A percentile compares a stretch with the other conserved stretches of the same genome.
These are phyloP conservation scores for Botia almorhae DNA, from an alignment of 2,797 vertebrate genomes.

Conservation along the genomic window DNA sequence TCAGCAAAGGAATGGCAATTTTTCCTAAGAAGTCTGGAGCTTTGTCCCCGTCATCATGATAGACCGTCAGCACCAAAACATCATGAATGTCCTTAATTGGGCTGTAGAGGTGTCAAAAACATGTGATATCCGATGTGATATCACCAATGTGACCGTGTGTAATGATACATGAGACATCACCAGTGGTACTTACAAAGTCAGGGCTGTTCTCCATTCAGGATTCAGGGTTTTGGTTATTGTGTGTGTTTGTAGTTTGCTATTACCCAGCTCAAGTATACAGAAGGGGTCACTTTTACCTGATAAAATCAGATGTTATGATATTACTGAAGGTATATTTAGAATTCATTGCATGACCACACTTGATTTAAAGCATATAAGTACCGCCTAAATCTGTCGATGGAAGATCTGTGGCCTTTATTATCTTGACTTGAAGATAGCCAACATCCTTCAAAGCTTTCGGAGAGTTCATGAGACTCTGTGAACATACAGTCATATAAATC, in stretches of 20 bases:
- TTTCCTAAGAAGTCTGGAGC: conserved; percentile 90
- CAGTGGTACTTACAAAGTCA: conserved; percentile 88
- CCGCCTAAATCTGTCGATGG: conserved; percentile 91
- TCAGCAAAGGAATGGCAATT: conserved; percentile 90
- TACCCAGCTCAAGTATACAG: conserved; percentile 90
- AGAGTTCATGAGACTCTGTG: conserved; percentile 84
- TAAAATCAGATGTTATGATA: neutral
- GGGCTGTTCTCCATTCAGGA: conserved; percentile 94
- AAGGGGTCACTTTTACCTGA: conserved; percentile 94
- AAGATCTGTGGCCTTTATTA: conserved; percentile 90
- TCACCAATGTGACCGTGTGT: neutral
- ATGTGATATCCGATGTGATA: neutral
- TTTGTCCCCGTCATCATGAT: conserved; percentile 95
- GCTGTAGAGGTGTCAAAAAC: conserved; percentile 72
- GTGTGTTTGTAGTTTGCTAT: conserved; percentile 91
- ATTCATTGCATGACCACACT: neutral
- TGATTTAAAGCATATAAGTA: conserved; percentile 65
- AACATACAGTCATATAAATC: neutral
- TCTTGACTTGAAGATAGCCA: conserved; percentile 93
- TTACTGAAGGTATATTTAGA: conserved; percentile 7
- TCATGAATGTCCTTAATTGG: conserved; percentile 95
- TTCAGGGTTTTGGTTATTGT: conserved; percentile 91
- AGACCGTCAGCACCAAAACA: conserved; percentile 88
- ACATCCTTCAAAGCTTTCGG: conserved; percentile 82
- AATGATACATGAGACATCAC: neutral